These are phyloP conservation scores for Micromys minutus DNA, from an alignment of 2,113 vertebrate species.

Conservation along the genomic window DNA sequence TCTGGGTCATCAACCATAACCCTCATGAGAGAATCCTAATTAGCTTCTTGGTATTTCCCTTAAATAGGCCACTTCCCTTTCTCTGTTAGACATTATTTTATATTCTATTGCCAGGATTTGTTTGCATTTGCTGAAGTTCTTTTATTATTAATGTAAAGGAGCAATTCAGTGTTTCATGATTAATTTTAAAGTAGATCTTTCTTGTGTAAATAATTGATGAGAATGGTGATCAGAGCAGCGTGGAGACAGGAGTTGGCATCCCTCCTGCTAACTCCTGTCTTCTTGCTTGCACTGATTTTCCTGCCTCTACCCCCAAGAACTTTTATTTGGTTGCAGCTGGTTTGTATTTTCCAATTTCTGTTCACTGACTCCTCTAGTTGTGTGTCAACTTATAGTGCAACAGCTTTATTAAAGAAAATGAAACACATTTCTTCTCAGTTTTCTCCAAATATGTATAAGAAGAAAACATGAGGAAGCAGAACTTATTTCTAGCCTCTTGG, in stretches of 20 bases:
- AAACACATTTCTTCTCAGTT: not conserved
- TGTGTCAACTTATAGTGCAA: slow-evolving; percentile 41
- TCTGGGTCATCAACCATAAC: slow-evolving; percentile 66
- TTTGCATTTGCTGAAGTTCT: slow-evolving; percentile 79
- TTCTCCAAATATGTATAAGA: slow-evolving; percentile 48
- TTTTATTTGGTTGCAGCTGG: slow-evolving; percentile 50
- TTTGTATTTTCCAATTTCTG: slow-evolving; percentile 54
- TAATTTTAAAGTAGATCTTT: slow-evolving; percentile 86
- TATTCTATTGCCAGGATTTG: slow-evolving; percentile 76
- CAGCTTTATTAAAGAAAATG: slow-evolving; percentile 52
- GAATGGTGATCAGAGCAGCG: slow-evolving; percentile 76
- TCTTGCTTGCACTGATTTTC: not conserved
- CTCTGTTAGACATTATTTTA: slow-evolving; percentile 72
- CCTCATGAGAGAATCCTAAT: slow-evolving; percentile 60
- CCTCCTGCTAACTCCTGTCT: slow-evolving; percentile 64
- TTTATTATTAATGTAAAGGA: slow-evolving; percentile 86
- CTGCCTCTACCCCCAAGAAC: not conserved
- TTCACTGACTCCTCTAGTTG: slow-evolving; percentile 59
- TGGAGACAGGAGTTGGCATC: slow-evolving; percentile 60
- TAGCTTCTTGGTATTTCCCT: slow-evolving; percentile 71
- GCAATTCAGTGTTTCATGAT: slow-evolving; percentile 83
- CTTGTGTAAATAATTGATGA: slow-evolving; percentile 87
- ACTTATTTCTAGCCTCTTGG: slow-evolving; percentile 40
- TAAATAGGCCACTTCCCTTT: slow-evolving; percentile 76
- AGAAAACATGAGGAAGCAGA: slow-evolving; percentile 61